These are phyloP conservation scores for Equus quagga DNA, from an alignment of 2,113 vertebrate genomes.

Conservation along the genomic window DNA sequence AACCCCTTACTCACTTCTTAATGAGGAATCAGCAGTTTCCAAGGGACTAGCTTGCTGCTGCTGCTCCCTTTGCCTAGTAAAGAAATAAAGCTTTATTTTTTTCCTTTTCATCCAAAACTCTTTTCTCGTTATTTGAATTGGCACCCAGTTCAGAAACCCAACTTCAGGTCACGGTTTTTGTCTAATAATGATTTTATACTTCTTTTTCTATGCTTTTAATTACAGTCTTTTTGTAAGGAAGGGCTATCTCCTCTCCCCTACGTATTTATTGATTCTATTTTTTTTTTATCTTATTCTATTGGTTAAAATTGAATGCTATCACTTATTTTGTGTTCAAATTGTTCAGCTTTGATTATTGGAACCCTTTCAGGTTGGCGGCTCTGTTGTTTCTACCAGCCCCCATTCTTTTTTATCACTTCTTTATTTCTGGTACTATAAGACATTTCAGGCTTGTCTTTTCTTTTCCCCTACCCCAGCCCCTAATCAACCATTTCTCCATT, in stretches of 20 bases:
- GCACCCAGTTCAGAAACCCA: too few relatives aligned
- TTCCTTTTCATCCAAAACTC: too few relatives aligned
- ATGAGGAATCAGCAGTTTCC: too few relatives aligned
- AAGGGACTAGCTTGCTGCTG: too few relatives aligned
- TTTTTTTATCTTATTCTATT: neutral
- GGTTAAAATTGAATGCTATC: neutral
- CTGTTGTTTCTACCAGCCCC: neutral
- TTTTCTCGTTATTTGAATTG: too few relatives aligned
- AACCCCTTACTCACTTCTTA: too few relatives aligned
- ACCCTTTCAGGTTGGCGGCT: neutral
- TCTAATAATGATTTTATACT: neutral
- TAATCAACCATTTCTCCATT: neutral
- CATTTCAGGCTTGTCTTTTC: neutral
- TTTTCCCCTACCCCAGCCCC: too few relatives aligned
- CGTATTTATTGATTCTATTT: neutral
- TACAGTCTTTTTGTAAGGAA: neutral
- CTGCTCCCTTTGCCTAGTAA: too few relatives aligned
- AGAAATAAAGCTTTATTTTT: too few relatives aligned
- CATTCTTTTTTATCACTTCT: neutral
- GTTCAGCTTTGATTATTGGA: neutral
- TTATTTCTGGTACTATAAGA: neutral
- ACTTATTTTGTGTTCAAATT: neutral
- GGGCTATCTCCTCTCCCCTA: neutral
- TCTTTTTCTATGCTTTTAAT: neutral
- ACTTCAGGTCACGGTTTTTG: neutral